Evolutionary conservation across 2,888 invertebrate genomes (phyloP).

Genomic region (Cryptocheilus praepositus): DNA sequence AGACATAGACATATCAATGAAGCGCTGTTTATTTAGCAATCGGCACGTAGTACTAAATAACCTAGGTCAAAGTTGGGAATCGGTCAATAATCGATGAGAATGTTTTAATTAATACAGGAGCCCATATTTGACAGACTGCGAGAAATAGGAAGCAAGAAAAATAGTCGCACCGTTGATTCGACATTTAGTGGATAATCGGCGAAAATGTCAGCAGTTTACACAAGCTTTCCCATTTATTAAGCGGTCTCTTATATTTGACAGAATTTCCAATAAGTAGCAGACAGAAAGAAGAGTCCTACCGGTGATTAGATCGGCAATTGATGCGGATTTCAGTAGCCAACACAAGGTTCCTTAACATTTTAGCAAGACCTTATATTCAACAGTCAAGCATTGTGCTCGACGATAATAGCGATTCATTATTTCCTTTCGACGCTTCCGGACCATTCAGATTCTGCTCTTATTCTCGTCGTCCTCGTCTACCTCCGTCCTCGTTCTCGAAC

Average conservation of each 20-base stretch:
- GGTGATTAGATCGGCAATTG: no score
- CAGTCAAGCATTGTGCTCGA: conserved; percentile 7
- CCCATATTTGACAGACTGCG: no score
- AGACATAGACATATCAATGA: no score
- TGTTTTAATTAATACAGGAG: no score
- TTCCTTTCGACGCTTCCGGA: not conserved
- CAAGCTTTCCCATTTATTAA: no score
- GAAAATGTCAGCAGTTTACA: no score
- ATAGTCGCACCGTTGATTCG: no score
- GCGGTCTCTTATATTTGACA: no score
- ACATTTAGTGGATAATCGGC: no score
- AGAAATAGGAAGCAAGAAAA: no score
- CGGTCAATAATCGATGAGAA: conserved; percentile 1
- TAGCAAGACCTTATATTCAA: conserved; percentile 10
- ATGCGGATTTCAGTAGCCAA: not conserved
- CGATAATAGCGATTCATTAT: conserved; percentile 36
- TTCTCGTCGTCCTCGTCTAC: not conserved
- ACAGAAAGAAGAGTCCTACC: no score
- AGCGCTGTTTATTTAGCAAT: conserved; percentile 1
- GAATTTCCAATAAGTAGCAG: no score
- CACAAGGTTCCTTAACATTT: conserved; percentile 7
- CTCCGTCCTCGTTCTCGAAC: conserved; percentile 27
- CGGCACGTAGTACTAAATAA: not conserved
- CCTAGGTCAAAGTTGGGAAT: not conserved
- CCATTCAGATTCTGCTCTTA: conserved; percentile 18